Percentiles rank a stretch among this genome's conserved stretches.
Evolutionary conservation across 2,113 vertebrate genomes (phyloP).

Genomic region (Anoplopoma fimbria): DNA sequence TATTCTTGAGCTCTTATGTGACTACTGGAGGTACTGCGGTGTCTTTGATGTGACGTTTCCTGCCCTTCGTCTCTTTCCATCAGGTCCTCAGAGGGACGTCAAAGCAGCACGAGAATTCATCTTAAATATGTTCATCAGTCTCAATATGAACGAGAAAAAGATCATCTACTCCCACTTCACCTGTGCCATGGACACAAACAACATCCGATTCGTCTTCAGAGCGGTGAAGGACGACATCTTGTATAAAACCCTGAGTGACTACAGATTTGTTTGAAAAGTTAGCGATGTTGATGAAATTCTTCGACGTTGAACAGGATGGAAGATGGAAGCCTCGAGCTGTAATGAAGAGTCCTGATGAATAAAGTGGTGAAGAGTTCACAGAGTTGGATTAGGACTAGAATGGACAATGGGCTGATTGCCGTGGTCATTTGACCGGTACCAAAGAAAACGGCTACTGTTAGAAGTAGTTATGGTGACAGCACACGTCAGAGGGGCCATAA

Average conservation of each 20-base stretch:
- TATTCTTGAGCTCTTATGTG: neutral
- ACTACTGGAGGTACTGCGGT: neutral
- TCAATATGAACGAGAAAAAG: slow-evolving; percentile 87
- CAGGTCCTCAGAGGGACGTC: slow-evolving; percentile 87
- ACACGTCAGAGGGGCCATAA: too few species aligned
- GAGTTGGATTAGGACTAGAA: too few species aligned
- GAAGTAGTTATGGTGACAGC: too few species aligned
- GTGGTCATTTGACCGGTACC: too few species aligned
- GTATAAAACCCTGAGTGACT: slow-evolving; percentile 85
- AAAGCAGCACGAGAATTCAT: slow-evolving; percentile 87
- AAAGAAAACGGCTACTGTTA: too few species aligned
- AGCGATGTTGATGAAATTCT: too few species aligned
- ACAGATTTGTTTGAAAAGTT: slow-evolving; percentile 82
- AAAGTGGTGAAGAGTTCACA: too few species aligned
- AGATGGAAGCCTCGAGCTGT: too few species aligned
- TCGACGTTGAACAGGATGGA: too few species aligned
- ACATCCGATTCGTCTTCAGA: slow-evolving; percentile 82
- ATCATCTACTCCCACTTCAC: slow-evolving; percentile 89
- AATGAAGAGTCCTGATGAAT: too few species aligned
- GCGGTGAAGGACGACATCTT: slow-evolving; percentile 84
- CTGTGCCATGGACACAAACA: slow-evolving; percentile 83
- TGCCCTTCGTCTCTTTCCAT: slow-evolving; percentile 23
- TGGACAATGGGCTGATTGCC: too few species aligned
- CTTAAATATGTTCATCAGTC: slow-evolving; percentile 88
- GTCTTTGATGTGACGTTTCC: neutral